Evolutionary conservation across 2,113 vertebrate genomes (phyloP).

Genomic region (Actenoides hombroni): DNA sequence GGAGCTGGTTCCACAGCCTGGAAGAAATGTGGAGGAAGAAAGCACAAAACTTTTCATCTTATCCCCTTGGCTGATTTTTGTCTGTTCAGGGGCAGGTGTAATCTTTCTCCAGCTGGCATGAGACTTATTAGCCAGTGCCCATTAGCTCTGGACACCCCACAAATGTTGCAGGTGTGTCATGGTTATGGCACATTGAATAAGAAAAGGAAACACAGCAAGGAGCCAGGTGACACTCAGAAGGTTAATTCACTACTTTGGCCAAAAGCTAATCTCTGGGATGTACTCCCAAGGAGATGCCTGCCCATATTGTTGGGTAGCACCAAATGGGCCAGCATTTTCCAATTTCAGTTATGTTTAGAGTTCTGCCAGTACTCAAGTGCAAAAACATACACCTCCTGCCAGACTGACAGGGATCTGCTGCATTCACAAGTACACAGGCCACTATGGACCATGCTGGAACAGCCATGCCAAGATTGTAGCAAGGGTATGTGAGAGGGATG

Average conservation of each 20-base stretch:
- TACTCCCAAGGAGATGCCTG: background rate
- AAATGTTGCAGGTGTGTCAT: background rate
- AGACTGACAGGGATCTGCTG: background rate
- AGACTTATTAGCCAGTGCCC: background rate
- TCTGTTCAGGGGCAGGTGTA: background rate
- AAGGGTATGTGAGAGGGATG: background rate
- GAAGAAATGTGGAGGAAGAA: background rate
- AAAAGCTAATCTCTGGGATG: background rate
- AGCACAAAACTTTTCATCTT: background rate
- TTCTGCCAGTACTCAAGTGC: background rate
- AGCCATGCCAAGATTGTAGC: background rate
- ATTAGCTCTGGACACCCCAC: background rate
- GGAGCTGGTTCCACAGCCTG: background rate
- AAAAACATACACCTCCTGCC: background rate
- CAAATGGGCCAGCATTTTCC: background rate
- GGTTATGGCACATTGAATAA: background rate
- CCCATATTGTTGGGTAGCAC: background rate
- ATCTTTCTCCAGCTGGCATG: background rate
- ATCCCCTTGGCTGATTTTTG: background rate
- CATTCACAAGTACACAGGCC: background rate
- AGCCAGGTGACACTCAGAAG: background rate
- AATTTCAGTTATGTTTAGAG: background rate
- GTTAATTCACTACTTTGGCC: background rate
- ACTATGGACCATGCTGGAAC: background rate
- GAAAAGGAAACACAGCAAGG: background rate